These are phyloP conservation scores for Tetragonisca angustula DNA, from an alignment of 2,888 invertebrate genomes.

Conservation along the genomic window DNA sequence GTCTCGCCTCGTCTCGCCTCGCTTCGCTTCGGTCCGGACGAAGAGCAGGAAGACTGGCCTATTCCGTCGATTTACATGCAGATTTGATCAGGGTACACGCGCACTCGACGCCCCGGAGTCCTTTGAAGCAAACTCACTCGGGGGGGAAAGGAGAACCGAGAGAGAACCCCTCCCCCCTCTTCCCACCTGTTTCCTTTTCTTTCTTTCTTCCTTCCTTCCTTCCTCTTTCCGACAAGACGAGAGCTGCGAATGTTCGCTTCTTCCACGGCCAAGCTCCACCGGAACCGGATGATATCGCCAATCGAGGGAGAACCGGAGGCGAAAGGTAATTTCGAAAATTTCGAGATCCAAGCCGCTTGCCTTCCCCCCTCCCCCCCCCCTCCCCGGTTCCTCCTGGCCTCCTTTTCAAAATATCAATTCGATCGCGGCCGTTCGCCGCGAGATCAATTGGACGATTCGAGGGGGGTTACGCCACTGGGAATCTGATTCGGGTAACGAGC, in stretches of 20 bases:
- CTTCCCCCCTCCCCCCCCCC: too few relatives aligned
- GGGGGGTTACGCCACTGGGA: slow-evolving; percentile 64
- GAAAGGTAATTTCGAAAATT: not conserved
- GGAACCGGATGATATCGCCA: not conserved
- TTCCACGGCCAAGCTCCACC: not conserved
- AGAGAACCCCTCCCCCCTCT: not conserved
- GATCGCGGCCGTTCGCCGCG: not conserved
- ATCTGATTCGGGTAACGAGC: slow-evolving; percentile 68
- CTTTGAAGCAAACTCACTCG: slow-evolving; percentile 21
- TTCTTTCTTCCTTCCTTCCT: too few relatives aligned
- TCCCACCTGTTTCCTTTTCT: too few relatives aligned
- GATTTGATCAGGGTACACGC: slow-evolving; percentile 71
- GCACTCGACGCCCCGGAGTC: slow-evolving; percentile 28
- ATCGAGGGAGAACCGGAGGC: not conserved
- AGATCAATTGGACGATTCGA: not conserved
- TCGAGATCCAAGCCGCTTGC: not conserved
- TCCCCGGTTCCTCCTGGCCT: not conserved
- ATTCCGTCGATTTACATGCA: slow-evolving; percentile 76
- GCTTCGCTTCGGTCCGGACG: not conserved
- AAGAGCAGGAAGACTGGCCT: slow-evolving; percentile 65
- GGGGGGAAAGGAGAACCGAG: not conserved
- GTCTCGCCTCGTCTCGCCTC: too few relatives aligned
- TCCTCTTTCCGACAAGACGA: not conserved
- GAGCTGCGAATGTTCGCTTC: not conserved
- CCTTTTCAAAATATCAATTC: not conserved